Conservation (phyloP, 2,797 vertebrate genomes). For the Sebastes goodei region DNA sequence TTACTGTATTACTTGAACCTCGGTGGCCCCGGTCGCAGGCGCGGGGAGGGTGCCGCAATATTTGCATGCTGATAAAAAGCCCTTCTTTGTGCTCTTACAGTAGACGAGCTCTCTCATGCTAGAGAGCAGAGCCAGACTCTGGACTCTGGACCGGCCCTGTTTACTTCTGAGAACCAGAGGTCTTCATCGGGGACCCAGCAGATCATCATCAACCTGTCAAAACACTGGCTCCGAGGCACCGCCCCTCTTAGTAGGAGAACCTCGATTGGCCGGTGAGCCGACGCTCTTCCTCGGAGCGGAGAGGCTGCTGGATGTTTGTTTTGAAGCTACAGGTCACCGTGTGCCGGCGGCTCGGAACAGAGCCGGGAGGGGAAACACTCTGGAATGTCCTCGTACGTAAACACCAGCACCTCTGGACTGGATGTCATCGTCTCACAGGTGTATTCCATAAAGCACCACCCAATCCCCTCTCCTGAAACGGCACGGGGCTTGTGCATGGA, state of each 20-base stretch:
- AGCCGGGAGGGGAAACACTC: conserved; percentile 8
- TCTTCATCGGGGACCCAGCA: conserved; percentile 44
- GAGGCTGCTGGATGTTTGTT: conserved; percentile 58
- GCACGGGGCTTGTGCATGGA: conserved; percentile 25
- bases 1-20: conserved; percentile 74
- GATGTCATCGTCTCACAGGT: conserved; percentile 54
- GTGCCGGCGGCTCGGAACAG: conserved; percentile 47
- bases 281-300: conserved; percentile 41
- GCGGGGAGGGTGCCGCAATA: conserved; percentile 45
- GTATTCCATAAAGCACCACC: conserved; percentile 38
- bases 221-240: conserved; percentile 41
- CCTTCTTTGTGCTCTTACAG: conserved; percentile 55
- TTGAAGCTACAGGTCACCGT: conserved; percentile 65
- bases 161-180: conserved; percentile 63
- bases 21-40: conserved; percentile 28
- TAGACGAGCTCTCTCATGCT: conserved; percentile 19
- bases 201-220: conserved; percentile 69
- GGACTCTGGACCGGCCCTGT: conserved; percentile 43
- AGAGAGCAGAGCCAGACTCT: conserved; percentile 50
- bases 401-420: conserved; percentile 40
- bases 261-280: conserved; percentile 37
- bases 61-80: conserved; percentile 74
- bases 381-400: conserved; percentile 53
- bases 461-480: conserved; percentile 43
- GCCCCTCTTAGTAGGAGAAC: background rate